A percentile compares a stretch with the other conserved stretches of the same genome.
Evolutionary conservation across 2,113 vertebrate genomes (phyloP).

Genomic region (Mesitornis unicolor): DNA sequence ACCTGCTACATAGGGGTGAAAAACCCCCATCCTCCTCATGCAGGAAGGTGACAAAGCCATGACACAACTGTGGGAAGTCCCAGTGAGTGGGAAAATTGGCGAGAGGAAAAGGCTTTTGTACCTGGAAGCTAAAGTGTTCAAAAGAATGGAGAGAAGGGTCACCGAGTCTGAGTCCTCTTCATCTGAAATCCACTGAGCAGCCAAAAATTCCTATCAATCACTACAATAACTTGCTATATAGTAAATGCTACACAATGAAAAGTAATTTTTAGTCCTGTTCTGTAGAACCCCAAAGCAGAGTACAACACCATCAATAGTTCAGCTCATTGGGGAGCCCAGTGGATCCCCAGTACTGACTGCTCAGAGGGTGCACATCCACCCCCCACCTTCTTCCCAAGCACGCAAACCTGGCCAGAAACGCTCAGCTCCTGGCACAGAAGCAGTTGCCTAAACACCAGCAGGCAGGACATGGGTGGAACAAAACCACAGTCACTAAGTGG

Average conservation of each 20-base stretch:
- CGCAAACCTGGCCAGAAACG: not conserved
- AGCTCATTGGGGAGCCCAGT: not conserved
- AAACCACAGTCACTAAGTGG: not conserved
- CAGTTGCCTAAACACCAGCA: not conserved
- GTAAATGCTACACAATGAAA: not conserved
- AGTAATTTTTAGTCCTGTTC: not conserved
- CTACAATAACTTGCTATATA: not conserved
- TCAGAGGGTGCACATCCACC: not conserved
- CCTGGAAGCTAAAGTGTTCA: not conserved
- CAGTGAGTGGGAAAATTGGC: not conserved
- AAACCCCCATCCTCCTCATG: accelerated
- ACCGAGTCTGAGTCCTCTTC: not conserved
- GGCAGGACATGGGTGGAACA: not conserved
- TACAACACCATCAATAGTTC: not conserved
- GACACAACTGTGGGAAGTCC: not conserved
- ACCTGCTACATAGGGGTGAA: accelerated
- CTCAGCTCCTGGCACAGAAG: not conserved
- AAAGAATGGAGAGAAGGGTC: not conserved
- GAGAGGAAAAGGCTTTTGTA: not conserved
- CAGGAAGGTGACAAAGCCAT: not conserved
- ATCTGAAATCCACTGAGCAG: not conserved
- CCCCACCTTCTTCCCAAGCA: not conserved
- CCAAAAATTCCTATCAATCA: not conserved
- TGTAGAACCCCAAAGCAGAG: not conserved
- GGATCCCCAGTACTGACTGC: not conserved